A percentile compares a stretch with the other conserved stretches of the same genome.
These are phyloP conservation scores for Peromyscus attwateri DNA, from an alignment of 2,797 vertebrate genomes.

Conservation along the genomic window DNA sequence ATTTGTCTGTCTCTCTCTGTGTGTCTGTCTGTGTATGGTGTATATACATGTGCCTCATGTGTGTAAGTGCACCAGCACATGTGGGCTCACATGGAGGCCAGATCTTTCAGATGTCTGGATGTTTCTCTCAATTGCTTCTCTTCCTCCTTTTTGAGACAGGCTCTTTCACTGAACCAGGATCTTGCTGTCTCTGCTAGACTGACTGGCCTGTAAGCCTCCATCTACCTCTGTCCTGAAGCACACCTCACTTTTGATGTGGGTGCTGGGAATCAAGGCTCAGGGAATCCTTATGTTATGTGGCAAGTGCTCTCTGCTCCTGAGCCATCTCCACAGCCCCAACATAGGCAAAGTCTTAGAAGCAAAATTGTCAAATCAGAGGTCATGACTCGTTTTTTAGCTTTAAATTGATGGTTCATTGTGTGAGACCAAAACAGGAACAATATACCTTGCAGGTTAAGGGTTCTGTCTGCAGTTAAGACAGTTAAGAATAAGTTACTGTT, in stretches of 20 bases:
- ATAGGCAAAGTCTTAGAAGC: not conserved
- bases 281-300: too few species aligned
- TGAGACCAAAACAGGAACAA: not conserved
- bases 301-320: not conserved
- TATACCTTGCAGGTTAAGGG: not conserved
- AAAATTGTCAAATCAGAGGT: not conserved
- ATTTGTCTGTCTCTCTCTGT: not conserved
- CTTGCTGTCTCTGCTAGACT: not conserved
- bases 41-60: not conserved
- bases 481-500: not conserved
- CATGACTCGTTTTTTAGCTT: constrained; percentile 1
- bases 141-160: not conserved
- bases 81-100: too few species aligned
- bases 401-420: not conserved
- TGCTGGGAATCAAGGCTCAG: not conserved
- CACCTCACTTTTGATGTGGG: not conserved
- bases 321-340: not conserved
- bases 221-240: not conserved
- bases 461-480: not conserved
- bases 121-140: not conserved
- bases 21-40: not conserved
- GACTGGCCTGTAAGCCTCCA: not conserved
- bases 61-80: not conserved
- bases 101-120: not conserved
- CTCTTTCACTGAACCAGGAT: not conserved